phyloP scores from a whole-genome alignment of 2,113 vertebrate species.

The Ptilorrhoa leucosticta region DNA sequence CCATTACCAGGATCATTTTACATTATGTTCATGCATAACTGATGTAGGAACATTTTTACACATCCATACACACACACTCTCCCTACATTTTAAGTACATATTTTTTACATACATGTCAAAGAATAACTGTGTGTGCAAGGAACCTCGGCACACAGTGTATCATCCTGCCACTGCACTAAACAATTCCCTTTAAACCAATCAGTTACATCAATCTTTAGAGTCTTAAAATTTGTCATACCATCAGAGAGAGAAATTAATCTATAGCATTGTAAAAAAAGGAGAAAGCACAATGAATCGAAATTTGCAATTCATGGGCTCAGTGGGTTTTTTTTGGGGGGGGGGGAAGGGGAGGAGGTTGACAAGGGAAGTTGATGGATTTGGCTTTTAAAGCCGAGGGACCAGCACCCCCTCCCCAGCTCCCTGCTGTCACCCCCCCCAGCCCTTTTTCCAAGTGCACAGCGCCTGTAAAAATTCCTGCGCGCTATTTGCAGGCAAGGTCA shows the following conservation, averaged over 20 bases:
- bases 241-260: slow-evolving; percentile 4
- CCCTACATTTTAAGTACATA: not conserved
- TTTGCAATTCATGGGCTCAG: not conserved
- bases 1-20: slow-evolving; percentile 41
- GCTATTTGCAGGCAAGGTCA: slow-evolving; percentile 85
- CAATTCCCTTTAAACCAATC: not conserved
- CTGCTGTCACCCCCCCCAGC: not conserved
- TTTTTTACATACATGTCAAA: not conserved
- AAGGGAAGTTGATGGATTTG: not conserved
- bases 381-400: not conserved
- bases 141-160: not conserved
- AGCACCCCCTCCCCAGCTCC: not conserved
- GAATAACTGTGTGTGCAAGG: not conserved
- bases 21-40: not conserved
- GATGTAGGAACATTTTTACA: not conserved
- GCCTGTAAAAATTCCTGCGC: slow-evolving; percentile 68
- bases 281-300: not conserved
- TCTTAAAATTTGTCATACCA: not conserved
- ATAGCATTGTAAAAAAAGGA: not conserved
- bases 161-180: not conserved
- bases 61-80: not conserved
- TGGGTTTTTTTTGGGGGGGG: not conserved
- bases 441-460: slow-evolving; percentile 28
- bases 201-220: not conserved
- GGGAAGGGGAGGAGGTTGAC: not conserved